Evolutionary conservation across 2,113 vertebrate species (phyloP).

Genomic region (Melanotaenia duboulayi): DNA sequence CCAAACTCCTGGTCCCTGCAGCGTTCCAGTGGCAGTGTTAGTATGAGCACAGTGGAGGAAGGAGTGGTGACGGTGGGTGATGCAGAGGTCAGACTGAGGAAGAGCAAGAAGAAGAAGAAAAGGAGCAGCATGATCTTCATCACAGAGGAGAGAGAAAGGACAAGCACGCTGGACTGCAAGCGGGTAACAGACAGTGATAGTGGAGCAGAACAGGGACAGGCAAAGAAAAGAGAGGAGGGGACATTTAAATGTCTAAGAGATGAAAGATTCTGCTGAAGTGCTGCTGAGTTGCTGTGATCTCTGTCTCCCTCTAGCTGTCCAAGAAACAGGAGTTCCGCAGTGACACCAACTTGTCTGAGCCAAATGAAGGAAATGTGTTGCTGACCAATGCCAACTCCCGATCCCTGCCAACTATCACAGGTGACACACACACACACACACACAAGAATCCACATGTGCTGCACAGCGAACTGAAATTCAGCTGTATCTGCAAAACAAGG

Average conservation of each 20-base stretch:
- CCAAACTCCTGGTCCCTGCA: constrained; percentile 63
- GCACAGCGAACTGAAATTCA: not conserved
- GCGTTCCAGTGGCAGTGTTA: constrained; percentile 83
- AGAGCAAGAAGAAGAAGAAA: constrained; percentile 92
- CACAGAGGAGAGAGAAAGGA: constrained; percentile 86
- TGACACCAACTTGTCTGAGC: constrained; percentile 95
- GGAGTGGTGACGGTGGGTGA: constrained; percentile 75
- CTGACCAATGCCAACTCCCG: constrained; percentile 85
- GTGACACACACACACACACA: constrained; percentile 68
- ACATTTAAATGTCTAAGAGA: not conserved
- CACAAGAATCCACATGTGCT: not conserved
- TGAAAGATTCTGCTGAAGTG: not conserved
- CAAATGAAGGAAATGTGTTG: constrained; percentile 77
- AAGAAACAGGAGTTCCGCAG: constrained; percentile 97
- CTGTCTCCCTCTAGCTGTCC: constrained; percentile 86
- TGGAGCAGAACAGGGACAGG: not conserved
- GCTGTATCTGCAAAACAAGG: not conserved
- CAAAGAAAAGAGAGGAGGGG: not conserved
- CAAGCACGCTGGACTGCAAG: constrained; percentile 73
- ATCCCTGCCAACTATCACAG: constrained; percentile 95
- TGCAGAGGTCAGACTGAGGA: constrained; percentile 92
- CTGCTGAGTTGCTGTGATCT: constrained; percentile 44
- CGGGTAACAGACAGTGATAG: constrained; percentile 68
- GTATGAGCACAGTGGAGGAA: constrained; percentile 72
- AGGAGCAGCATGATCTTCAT: constrained; percentile 95